Conservation (phyloP, 2,113 vertebrate genomes). For the Platanista minor region DNA sequence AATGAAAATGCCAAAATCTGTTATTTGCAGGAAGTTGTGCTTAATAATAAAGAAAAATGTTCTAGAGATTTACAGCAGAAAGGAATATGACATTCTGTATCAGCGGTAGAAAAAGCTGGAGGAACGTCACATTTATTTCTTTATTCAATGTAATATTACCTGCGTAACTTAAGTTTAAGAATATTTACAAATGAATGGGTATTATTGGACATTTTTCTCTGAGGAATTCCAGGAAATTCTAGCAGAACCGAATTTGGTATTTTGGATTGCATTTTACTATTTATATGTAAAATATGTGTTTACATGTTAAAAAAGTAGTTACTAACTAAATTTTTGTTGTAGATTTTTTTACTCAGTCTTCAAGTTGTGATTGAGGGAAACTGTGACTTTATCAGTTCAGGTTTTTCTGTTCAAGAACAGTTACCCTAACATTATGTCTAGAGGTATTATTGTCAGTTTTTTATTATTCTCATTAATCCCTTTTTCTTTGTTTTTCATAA, state of each 20-base stretch:
- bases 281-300: neutral
- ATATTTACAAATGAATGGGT: neutral
- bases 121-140: neutral
- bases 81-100: neutral
- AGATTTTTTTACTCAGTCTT: neutral
- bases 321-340: neutral
- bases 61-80: neutral
- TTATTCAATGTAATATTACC: neutral
- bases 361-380: neutral
- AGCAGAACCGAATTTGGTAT: neutral
- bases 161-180: neutral
- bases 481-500: neutral
- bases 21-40: neutral
- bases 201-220: neutral
- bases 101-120: neutral
- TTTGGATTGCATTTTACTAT: neutral
- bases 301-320: neutral
- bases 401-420: neutral
- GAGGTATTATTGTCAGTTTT: neutral
- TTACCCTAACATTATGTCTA: neutral
- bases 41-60: constrained; percentile 42
- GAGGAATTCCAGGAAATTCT: neutral
- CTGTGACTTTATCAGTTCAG: neutral
- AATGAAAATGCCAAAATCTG: constrained; percentile 3
- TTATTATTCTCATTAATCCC: neutral